phyloP scores from a whole-genome alignment of 2,888 invertebrate genomes.

The Lithosia quadra region DNA sequence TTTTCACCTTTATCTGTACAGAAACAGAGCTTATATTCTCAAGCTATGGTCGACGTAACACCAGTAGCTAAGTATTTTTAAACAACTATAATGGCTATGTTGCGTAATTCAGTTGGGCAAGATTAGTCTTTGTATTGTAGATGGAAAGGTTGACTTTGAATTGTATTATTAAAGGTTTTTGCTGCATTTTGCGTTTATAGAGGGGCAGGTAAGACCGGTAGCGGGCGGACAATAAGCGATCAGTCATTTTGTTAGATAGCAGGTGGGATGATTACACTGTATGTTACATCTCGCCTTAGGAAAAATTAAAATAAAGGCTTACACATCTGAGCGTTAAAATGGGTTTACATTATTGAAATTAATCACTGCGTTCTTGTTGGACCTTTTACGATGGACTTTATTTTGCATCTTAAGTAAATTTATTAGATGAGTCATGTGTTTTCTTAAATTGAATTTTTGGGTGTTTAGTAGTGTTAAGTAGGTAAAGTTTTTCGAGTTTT shows the following conservation, averaged over 20 bases:
- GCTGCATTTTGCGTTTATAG: slow-evolving; percentile 46
- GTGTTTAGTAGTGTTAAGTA: slow-evolving; percentile 43
- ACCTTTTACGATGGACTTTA: slow-evolving; percentile 46
- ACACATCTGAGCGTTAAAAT: slow-evolving; percentile 33
- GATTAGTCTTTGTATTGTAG: slow-evolving; percentile 37
- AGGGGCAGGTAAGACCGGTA: slow-evolving; percentile 77
- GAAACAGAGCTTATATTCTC: slow-evolving; percentile 38
- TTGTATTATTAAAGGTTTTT: slow-evolving; percentile 42
- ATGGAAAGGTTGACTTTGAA: slow-evolving; percentile 48
- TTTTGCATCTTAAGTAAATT: slow-evolving; percentile 47
- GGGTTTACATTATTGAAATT: slow-evolving; percentile 45
- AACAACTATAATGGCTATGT: slow-evolving; percentile 35
- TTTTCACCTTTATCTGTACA: slow-evolving; percentile 23
- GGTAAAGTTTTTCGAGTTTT: slow-evolving; percentile 26
- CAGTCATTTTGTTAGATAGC: slow-evolving; percentile 80
- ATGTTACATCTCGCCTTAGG: slow-evolving; percentile 66
- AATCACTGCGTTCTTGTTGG: slow-evolving; percentile 44
- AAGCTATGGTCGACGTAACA: slow-evolving; percentile 41
- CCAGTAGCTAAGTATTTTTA: slow-evolving; percentile 48
- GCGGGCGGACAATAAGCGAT: slow-evolving; percentile 83
- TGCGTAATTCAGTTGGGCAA: slow-evolving; percentile 24
- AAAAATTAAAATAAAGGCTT: slow-evolving; percentile 68
- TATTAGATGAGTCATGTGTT: slow-evolving; percentile 45
- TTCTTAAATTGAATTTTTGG: slow-evolving; percentile 51
- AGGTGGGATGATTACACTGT: slow-evolving; percentile 74